Evolutionary conservation across 1,140 invertebrate genomes (phyloP).

Genomic region (Bactericera cockerelli): DNA sequence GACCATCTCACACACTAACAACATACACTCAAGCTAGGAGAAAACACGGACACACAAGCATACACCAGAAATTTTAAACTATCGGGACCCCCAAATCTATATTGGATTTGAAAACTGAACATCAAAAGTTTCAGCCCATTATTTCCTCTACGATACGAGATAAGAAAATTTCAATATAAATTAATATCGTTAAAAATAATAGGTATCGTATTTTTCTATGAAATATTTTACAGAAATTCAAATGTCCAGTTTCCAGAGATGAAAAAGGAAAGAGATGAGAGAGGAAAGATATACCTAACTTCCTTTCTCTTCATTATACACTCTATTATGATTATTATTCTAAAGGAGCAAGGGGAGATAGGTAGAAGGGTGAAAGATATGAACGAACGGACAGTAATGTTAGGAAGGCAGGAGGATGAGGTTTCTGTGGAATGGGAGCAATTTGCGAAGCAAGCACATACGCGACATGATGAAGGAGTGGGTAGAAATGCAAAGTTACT

Average conservation of each 20-base stretch:
- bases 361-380: conserved; percentile 6
- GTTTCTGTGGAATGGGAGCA: conserved; percentile 6
- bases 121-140: no score
- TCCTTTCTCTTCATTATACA: conserved; percentile 2
- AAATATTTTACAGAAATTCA: conserved; percentile 7
- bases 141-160: no score
- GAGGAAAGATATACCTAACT: not conserved
- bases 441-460: conserved; percentile 9
- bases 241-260: not conserved
- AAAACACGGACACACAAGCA: no score
- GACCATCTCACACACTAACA: no score
- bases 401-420: not conserved
- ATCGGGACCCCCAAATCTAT: no score
- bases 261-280: not conserved
- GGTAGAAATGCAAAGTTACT: conserved; percentile 9
- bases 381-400: not conserved
- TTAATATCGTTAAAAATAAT: no score
- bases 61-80: no score
- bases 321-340: conserved; percentile 7
- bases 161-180: no score
- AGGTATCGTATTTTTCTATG: not conserved
- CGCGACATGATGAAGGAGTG: conserved; percentile 6
- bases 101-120: no score
- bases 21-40: no score
- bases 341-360: conserved; percentile 6